Evolutionary conservation across 2,113 vertebrate genomes (phyloP), one percentile per base, ranked within the genome.

Genomic region (Oreotrochilus melanogaster): DNA sequence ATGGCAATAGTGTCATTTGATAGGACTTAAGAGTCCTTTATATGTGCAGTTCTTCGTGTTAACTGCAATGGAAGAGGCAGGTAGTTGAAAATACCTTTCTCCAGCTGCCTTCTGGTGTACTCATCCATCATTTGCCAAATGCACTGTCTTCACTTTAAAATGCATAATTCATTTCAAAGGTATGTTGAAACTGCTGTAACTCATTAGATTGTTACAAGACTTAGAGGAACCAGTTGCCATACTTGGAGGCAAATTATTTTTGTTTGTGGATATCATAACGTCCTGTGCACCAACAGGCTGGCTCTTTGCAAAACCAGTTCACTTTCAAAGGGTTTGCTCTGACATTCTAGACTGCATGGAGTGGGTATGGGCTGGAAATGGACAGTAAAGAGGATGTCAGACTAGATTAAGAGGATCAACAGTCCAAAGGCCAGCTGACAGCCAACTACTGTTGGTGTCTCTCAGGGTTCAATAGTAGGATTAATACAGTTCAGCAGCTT

Each of bases 211-310:
- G 18, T 47, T 47, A 47, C 10, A 19, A 47, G 45, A 21, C 22
- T 62, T 39, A 74, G 18, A 70, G 31, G 17, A 21, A 76, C 24
- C 82, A 62, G 19, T 27, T 28, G 25, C 0, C 0, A 1, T 53
- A 30, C 11, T n/a, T 54, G 19, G 21, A 53, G 37, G 31, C 6
- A 47, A 56, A 64, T 56, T 76, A 50, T n/a, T 61, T 80, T 64
- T 82, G 12, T 6, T 33, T 69, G 12, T 75, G 45, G 14, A 37
- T 75, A 10, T 35, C 16, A 35, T 8, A 35, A 11, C 10, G 33
- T 19, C 11, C 58, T 67, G n/a, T 61, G 19, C 28, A 48, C 37
- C 53, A 28, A 17, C 31, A 58, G 23, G 11, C 25, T 88, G 9
- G 2, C 21, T 70, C 19, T 13, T 33, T 42, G 18, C n/a, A 35